phyloP scores from a whole-genome alignment of 2,888 invertebrate genomes.

The Heliconius aoede region DNA sequence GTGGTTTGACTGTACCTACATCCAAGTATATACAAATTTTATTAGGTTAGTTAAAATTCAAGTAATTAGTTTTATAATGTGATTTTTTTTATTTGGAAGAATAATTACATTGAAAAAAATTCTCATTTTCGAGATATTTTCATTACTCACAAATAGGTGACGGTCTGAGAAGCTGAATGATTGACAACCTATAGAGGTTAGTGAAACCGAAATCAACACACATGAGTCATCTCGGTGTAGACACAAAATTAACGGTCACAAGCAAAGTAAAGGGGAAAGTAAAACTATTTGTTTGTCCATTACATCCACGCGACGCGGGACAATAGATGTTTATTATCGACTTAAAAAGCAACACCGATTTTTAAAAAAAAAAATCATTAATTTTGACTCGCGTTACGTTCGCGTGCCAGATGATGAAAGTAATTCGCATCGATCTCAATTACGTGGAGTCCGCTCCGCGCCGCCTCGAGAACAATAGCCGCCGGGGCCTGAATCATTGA shows the following conservation, averaged over 20 bases:
- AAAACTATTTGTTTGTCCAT: constrained; percentile 79
- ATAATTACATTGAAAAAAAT: neutral
- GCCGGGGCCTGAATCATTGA: constrained; percentile 66
- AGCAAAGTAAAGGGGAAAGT: constrained; percentile 81
- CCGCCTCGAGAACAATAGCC: constrained; percentile 56
- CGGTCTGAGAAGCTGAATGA: constrained; percentile 5
- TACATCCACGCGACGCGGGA: constrained; percentile 48
- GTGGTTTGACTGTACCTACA: neutral
- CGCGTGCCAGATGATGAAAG: constrained; percentile 67
- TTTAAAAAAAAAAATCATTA: constrained; percentile 67
- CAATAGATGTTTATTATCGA: constrained; percentile 30
- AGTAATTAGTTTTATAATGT: neutral
- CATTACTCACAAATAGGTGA: neutral
- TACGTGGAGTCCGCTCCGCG: constrained; percentile 62
- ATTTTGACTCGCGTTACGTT: constrained; percentile 65
- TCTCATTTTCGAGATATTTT: neutral
- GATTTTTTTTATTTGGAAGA: neutral
- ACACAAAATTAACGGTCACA: constrained; percentile 74
- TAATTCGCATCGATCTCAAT: constrained; percentile 66
- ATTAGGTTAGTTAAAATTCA: neutral
- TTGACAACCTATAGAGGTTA: constrained; percentile 54
- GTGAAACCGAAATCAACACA: constrained; percentile 79
- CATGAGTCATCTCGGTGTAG: constrained; percentile 76
- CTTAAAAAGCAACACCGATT: constrained; percentile 19
- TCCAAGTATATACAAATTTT: neutral